Evolutionary conservation across 2,888 invertebrate genomes (phyloP).

Genomic region (Glyphotaelius pellucidus): DNA sequence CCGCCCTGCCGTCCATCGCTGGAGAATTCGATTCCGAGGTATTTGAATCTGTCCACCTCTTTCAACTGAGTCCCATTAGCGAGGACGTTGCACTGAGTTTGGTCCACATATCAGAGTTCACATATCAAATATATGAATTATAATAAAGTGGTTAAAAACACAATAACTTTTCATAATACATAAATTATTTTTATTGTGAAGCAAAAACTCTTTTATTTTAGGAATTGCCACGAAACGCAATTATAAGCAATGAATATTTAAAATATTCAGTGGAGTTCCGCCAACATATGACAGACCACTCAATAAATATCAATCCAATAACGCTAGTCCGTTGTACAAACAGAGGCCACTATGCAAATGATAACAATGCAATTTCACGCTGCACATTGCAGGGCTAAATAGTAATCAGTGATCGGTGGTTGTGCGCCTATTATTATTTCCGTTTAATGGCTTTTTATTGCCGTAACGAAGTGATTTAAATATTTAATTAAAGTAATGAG

Average conservation of each 20-base stretch:
- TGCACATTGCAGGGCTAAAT: neutral
- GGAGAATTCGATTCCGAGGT: no score
- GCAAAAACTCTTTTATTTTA: neutral
- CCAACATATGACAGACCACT: neutral
- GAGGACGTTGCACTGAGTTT: no score
- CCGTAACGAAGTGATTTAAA: neutral
- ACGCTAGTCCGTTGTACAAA: neutral
- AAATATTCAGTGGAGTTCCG: neutral
- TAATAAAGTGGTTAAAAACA: no score
- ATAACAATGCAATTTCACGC: neutral
- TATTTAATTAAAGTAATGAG: neutral
- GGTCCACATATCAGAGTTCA: no score
- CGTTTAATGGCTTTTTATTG: neutral
- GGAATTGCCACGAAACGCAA: neutral
- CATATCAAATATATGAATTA: no score
- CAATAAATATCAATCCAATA: neutral
- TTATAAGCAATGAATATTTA: neutral
- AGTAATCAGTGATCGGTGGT: neutral
- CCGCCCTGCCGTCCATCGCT: no score
- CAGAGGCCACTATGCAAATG: neutral
- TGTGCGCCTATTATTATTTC: neutral
- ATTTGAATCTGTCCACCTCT: no score
- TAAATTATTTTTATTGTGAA: no score
- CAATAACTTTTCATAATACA: no score
- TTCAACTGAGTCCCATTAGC: no score